Evolutionary conservation across 2,797 vertebrate genomes (phyloP).

Genomic region (Prunella strophiata): DNA sequence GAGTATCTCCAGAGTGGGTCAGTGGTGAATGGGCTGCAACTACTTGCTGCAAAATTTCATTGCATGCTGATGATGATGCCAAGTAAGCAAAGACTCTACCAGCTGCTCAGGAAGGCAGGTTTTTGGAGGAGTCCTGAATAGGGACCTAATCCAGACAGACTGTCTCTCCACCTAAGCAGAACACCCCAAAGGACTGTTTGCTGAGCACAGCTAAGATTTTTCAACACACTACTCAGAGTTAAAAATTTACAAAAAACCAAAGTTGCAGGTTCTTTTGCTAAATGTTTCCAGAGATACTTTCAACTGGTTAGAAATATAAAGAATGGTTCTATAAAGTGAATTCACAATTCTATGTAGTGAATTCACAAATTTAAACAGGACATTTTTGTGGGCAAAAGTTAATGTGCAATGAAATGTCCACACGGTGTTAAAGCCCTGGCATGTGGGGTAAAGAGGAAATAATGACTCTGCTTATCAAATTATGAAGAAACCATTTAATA

Average conservation of each 20-base stretch:
- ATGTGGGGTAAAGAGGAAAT: background rate
- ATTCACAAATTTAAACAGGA: background rate
- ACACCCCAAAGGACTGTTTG: background rate
- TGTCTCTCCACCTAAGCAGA: background rate
- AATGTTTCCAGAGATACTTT: background rate
- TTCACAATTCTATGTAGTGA: background rate
- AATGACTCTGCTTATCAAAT: background rate
- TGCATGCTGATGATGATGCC: background rate
- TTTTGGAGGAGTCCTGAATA: background rate
- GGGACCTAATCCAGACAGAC: background rate
- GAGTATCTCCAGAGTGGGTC: background rate
- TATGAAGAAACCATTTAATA: background rate
- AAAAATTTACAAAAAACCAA: background rate
- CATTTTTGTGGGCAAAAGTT: background rate
- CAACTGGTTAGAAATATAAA: background rate
- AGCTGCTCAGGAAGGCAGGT: background rate
- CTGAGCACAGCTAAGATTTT: background rate
- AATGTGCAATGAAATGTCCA: rapidly evolving
- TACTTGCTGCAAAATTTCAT: background rate
- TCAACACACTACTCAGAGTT: background rate
- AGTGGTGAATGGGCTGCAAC: background rate
- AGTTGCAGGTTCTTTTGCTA: background rate
- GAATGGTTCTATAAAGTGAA: background rate
- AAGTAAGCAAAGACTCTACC: background rate
- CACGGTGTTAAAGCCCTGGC: background rate